These are phyloP conservation scores for Mormyrops attenuatus DNA, from an alignment of 2,797 vertebrate genomes.

Conservation along the genomic window DNA sequence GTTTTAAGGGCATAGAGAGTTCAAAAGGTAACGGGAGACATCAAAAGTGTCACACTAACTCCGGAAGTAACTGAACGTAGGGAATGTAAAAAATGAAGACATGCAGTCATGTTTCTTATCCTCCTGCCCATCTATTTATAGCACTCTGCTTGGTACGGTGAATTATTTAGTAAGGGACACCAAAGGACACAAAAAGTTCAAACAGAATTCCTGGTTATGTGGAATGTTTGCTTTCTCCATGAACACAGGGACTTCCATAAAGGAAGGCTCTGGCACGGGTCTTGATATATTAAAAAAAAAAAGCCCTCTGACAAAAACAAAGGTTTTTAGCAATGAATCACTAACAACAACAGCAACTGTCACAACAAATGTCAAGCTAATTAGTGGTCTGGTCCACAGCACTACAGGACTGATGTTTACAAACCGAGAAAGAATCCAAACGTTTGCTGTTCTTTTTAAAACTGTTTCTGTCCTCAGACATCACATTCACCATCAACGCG, in stretches of 20 bases:
- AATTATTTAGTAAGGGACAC: conserved; percentile 59
- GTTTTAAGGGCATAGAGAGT: background rate
- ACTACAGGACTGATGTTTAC: background rate
- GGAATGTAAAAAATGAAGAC: conserved; percentile 24
- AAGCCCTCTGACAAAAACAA: background rate
- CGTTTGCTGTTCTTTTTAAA: background rate
- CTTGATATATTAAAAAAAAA: background rate
- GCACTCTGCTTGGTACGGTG: conserved; percentile 40
- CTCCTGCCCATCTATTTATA: conserved; percentile 55
- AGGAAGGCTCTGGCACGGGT: background rate
- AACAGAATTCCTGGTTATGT: conserved; percentile 37
- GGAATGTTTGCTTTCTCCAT: conserved; percentile 27
- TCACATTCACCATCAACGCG: background rate
- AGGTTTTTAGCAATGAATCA: background rate
- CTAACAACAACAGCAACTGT: background rate
- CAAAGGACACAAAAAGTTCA: conserved; percentile 50
- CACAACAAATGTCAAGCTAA: background rate
- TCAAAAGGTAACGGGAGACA: background rate
- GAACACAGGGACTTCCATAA: background rate
- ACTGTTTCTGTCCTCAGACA: background rate
- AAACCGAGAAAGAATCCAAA: background rate
- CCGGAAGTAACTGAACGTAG: background rate
- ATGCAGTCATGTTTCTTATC: conserved; percentile 44
- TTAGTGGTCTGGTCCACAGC: background rate
- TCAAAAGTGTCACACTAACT: background rate